phyloP scores from a whole-genome alignment of 2,888 invertebrate genomes.

The Torymus texanus region DNA sequence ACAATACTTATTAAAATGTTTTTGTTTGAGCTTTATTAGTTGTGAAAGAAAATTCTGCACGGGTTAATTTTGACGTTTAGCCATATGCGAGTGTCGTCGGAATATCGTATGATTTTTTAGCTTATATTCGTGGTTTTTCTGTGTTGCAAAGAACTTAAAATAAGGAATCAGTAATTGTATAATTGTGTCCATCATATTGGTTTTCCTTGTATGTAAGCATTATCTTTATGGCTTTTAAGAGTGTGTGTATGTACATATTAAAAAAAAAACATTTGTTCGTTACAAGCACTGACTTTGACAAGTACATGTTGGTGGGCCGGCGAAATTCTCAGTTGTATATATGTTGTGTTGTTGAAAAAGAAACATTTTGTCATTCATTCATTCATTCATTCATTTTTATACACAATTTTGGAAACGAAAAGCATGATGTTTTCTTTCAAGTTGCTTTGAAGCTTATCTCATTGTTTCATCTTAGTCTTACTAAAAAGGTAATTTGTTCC shows the following conservation, averaged over 20 bases:
- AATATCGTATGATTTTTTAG: conserved; percentile 7
- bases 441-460: conserved; percentile 58
- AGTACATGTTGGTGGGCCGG: conserved; percentile 69
- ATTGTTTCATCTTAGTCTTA: conserved; percentile 41
- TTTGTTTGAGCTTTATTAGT: conserved; percentile 14
- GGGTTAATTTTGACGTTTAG: background rate
- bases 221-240: conserved; percentile 42
- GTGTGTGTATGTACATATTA: conserved; percentile 45
- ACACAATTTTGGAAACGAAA: conserved; percentile 43
- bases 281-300: conserved; percentile 50
- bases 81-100: background rate
- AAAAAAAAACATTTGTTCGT: conserved; percentile 35
- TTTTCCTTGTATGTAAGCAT: conserved; percentile 52
- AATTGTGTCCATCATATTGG: conserved; percentile 70
- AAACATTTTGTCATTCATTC: conserved; percentile 37
- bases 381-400: conserved; percentile 31
- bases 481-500: conserved; percentile 36
- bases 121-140: conserved; percentile 12
- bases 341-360: conserved; percentile 19
- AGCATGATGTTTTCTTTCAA: conserved; percentile 58
- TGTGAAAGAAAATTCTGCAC: conserved; percentile 1
- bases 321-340: conserved; percentile 53
- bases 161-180: conserved; percentile 62
- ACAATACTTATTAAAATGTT: background rate
- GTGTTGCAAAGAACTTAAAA: conserved; percentile 9